These are phyloP conservation scores for Mycetomoellerius zeteki DNA, from an alignment of 1,140 invertebrate species.

Conservation along the genomic window DNA sequence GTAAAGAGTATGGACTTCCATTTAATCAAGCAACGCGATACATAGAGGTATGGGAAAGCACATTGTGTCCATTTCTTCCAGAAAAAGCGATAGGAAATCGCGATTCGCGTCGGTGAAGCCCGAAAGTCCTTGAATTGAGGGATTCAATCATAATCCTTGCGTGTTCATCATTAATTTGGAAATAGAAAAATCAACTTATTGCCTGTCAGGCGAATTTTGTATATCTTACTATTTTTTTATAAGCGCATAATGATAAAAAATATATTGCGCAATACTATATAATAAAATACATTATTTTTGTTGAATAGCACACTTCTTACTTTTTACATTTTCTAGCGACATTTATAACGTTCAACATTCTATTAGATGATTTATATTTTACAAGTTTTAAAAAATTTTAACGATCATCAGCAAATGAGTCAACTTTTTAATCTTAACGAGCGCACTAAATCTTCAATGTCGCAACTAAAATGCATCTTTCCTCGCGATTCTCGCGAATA, in stretches of 20 bases:
- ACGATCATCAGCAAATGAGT: neutral
- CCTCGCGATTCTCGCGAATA: neutral
- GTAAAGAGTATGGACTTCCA: constrained; percentile 26
- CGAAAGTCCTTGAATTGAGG: constrained; percentile 1
- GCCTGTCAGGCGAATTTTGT: neutral
- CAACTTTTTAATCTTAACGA: constrained; percentile 12
- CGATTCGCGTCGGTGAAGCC: neutral
- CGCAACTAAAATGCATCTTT: neutral
- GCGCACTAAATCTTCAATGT: neutral
- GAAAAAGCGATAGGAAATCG: neutral
- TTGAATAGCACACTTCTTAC: neutral
- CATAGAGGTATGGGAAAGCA: neutral
- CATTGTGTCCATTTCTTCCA: neutral
- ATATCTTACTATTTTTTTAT: neutral
- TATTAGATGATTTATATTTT: neutral
- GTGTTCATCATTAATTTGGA: neutral
- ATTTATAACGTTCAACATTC: neutral
- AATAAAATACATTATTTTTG: neutral
- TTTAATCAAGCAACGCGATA: constrained; percentile 33
- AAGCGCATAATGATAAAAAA: neutral
- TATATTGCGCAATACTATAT: neutral
- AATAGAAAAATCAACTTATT: neutral
- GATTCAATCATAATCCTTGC: neutral
- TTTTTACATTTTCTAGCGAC: neutral
- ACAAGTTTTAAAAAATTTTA: neutral